phyloP scores from a whole-genome alignment of 2,113 vertebrate species.

The Micronisus gabar region DNA sequence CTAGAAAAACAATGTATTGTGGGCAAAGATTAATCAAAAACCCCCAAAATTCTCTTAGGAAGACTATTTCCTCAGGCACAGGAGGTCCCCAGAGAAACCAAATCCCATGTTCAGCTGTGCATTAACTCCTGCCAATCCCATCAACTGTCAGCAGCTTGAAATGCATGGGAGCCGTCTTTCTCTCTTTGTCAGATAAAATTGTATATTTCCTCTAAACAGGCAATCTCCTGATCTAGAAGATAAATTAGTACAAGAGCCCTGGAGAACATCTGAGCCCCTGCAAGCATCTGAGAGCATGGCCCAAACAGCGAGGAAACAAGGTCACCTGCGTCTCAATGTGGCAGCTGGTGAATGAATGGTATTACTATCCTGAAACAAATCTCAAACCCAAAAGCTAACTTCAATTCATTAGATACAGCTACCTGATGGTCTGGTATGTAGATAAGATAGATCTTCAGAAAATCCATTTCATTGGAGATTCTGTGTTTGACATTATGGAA shows the following conservation, averaged over 20 bases:
- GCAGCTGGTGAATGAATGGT: not conserved
- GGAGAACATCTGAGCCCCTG: not conserved
- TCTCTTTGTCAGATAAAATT: not conserved
- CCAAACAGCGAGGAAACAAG: not conserved
- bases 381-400: not conserved
- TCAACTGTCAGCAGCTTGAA: not conserved
- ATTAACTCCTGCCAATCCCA: not conserved
- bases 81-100: not conserved
- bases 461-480: not conserved
- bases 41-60: not conserved
- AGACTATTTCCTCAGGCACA: not conserved
- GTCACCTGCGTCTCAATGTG: not conserved
- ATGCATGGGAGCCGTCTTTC: not conserved
- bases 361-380: not conserved
- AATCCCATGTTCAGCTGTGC: not conserved
- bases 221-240: not conserved
- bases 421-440: not conserved
- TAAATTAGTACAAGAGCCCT: not conserved
- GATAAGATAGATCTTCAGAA: not conserved
- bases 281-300: not conserved
- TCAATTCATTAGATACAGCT: not conserved
- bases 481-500: not conserved
- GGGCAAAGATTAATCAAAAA: not conserved
- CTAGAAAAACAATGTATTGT: not conserved
- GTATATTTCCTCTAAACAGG: not conserved